Percentiles rank a stretch among this genome's conserved stretches.
These are phyloP conservation scores for Drosophila teissieri DNA, from an alignment of 1,140 invertebrate genomes.

Conservation along the genomic window DNA sequence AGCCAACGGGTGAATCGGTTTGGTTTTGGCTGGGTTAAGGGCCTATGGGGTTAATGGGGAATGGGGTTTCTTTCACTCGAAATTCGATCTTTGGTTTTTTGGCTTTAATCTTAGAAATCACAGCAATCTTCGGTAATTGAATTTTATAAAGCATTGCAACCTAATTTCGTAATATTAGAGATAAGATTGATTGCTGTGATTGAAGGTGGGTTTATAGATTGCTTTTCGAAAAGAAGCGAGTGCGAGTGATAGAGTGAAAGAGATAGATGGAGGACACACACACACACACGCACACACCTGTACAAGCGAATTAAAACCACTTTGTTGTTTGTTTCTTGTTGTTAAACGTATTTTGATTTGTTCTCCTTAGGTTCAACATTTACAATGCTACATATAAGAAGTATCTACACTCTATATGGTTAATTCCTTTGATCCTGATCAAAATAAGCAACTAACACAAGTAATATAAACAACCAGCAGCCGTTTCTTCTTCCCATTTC, in stretches of 20 bases:
- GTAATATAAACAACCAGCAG: neutral
- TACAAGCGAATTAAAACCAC: constrained; percentile 16
- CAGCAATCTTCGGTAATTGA: too few species aligned
- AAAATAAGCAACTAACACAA: neutral
- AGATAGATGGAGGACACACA: constrained; percentile 7
- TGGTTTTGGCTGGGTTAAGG: neutral
- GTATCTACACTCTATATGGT: constrained; percentile 20
- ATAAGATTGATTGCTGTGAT: neutral
- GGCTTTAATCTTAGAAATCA: too few species aligned
- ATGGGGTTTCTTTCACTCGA: too few species aligned
- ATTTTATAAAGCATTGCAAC: too few species aligned
- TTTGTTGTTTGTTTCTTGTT: constrained; percentile 12
- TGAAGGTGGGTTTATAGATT: neutral
- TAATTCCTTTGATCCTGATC: constrained; percentile 11
- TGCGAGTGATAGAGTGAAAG: constrained; percentile 6
- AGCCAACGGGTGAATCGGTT: constrained; percentile 2
- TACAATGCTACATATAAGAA: constrained; percentile 14
- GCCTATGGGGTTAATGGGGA: too few species aligned
- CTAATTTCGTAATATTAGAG: too few species aligned
- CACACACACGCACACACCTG: neutral
- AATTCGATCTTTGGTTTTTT: neutral
- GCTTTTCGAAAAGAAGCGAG: neutral
- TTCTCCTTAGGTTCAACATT: constrained; percentile 3
- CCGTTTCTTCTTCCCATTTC: constrained; percentile 3
- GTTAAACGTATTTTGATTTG: constrained; percentile 15